Evolutionary conservation across 2,113 vertebrate species (phyloP).

Genomic region (Syngnathus scovelli): DNA sequence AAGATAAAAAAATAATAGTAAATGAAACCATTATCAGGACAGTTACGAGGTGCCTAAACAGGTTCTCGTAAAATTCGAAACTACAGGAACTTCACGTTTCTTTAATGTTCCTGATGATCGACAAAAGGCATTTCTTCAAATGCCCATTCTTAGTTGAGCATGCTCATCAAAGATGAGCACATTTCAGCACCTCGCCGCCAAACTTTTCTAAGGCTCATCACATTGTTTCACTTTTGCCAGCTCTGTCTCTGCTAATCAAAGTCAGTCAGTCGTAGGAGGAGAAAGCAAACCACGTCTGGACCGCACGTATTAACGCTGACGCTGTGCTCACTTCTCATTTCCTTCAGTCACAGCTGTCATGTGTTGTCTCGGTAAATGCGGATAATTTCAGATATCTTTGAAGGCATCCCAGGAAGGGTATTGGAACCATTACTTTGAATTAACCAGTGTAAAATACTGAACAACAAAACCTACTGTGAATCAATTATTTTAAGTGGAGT

Average conservation of each 20-base stretch:
- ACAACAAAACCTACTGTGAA: no score
- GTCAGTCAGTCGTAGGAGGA: slow-evolving; percentile 39
- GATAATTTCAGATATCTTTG: slow-evolving; percentile 64
- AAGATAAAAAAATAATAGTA: no score
- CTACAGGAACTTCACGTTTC: background rate
- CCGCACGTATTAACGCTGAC: slow-evolving; percentile 33
- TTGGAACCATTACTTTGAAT: background rate
- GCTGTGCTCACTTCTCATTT: slow-evolving; percentile 29
- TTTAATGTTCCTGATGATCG: background rate
- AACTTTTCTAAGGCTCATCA: slow-evolving; percentile 25
- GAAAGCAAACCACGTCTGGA: slow-evolving; percentile 44
- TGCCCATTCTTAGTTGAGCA: background rate
- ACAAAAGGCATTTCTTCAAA: background rate
- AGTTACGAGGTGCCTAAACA: background rate
- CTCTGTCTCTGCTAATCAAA: slow-evolving; percentile 41
- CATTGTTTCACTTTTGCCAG: slow-evolving; percentile 45
- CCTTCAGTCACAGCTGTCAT: slow-evolving; percentile 59
- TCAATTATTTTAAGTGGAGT: no score
- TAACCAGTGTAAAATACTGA: no score
- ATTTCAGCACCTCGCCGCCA: background rate
- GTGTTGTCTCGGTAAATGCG: slow-evolving; percentile 61
- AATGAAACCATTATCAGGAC: no score
- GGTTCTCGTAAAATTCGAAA: background rate
- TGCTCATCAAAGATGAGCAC: background rate
- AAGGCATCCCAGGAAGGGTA: slow-evolving; percentile 39